Base-by-base conservation (phyloP, 2,113 vertebrate genomes). In the Pan troglodytes region DNA sequence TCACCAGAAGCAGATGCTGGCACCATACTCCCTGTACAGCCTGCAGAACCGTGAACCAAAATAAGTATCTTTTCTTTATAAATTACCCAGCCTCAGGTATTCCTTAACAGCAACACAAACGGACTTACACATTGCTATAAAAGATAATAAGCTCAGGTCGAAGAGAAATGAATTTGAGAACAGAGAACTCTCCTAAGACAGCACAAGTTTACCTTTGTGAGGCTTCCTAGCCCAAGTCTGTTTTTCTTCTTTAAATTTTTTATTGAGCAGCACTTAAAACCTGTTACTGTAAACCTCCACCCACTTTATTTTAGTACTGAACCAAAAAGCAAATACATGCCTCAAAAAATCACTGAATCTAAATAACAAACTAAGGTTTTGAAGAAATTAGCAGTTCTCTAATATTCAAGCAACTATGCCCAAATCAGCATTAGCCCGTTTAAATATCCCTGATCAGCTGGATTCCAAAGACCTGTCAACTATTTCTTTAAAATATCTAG, bases 331-430 rank as follows among this genome's bases (percentile, higher is more conserved):
- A 94, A 96, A 79, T 32, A 52, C 30, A 78, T 45, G n/a, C 67
- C 57, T 67, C 30, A 85, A 88, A 67, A 82, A 81, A 59, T 30
- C 32, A 93, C 25, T 5, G 87, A 8, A 57, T 83, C 17, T 25
- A 79, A 90, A 93, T 52, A 22, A 43, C 43, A 43, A 43, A 92
- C 14, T 59, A 59, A 75, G 23, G 13, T 80, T 55, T 72, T 79
- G 43, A 90, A 79, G 16, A 93, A 88, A 91, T 89, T 88, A n/a
- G 67, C 83, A 87, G 45, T 79, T 78, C 8, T 64, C 70, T 96
- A 76, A 94, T 82, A 90, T 32, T 84, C 64, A 87, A 95, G n/a
- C 20, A 86, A 43, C n/a, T 64, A 75, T 87, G 45, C 20, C 6
- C 75, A 95, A 20, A 94, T 11, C 5, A 92, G 45, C n/a, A 81